Evolutionary conservation across 2,797 vertebrate species (phyloP), one percentile per base, ranked within the genome.

Genomic region (Podargus strigoides): DNA sequence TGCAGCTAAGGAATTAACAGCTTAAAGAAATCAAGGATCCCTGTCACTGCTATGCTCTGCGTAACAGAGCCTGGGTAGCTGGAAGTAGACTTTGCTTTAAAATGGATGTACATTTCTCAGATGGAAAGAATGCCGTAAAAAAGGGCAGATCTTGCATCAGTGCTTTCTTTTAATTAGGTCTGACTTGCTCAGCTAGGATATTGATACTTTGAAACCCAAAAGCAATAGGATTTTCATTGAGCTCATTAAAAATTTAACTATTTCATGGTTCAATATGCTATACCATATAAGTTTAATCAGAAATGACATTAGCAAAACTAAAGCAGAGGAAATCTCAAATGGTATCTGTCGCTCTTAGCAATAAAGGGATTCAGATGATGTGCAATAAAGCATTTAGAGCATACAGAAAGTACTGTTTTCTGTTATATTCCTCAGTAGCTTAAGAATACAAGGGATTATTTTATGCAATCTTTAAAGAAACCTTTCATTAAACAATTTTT

Each of bases 241-340:
- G 53, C 58, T 85, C 62, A 95, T 94, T 60, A 95, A 95, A 93
- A 85, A 90, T 52, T 94, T 95, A 95, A 95, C 91, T 91, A 12
- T 94, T 95, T 94, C 74, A n/a, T 83, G 68, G 42, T 58, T 96
- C 74, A 68, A 70, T 89, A 83, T 66, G 55, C 12, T 59, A 69
- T 5, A 79, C 56, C 47, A 41, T 62, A 7, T 2, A 91, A 90
- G 58, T 93, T 96, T 86, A 95, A 85, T 85, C 92, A 94, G 80
- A 42, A 95, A 58, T 44, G 69, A 53, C 75, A 85, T 85, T 87
- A 90, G 24, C 59, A 76, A 73, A 72, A 55, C 36, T 16, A 34
- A 50, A 89, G 52, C 49, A 46, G 21, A 84, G 80, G 14, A 62
- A 59, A 56, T 26, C 47, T n/a, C 46, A 72, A 78, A 23, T 16